Evolutionary conservation across 2,888 invertebrate species (phyloP).

Genomic region (Cotesia congregata): DNA sequence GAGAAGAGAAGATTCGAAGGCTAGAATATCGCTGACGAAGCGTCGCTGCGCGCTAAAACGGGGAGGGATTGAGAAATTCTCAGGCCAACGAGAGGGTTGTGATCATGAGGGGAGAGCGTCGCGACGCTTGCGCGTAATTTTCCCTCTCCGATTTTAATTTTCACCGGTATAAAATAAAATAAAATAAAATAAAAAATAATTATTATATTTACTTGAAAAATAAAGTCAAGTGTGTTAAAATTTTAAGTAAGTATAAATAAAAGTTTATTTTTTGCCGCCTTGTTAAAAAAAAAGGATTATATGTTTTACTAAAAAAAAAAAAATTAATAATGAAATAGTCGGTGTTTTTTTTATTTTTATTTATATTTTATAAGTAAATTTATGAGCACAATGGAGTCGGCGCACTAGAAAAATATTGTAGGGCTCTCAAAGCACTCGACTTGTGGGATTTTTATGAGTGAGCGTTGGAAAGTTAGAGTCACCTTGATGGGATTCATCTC

Average conservation of each 20-base stretch:
- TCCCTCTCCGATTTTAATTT: conserved; percentile 25
- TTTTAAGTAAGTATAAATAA: too few species aligned
- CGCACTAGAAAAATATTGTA: conserved; percentile 9
- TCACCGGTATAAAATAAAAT: background rate
- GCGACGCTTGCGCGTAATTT: conserved; percentile 34
- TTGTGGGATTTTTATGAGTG: conserved; percentile 7
- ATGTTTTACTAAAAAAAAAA: background rate
- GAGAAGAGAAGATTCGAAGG: conserved; percentile 41
- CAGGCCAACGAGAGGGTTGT: conserved; percentile 38
- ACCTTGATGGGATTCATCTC: conserved; percentile 13
- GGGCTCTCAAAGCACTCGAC: conserved; percentile 14
- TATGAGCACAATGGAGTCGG: conserved; percentile 6
- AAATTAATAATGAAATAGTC: background rate
- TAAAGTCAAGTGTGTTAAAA: background rate
- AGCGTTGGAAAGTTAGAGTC: conserved; percentile 12
- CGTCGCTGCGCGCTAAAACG: conserved; percentile 39
- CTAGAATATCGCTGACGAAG: conserved; percentile 23
- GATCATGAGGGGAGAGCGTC: conserved; percentile 26
- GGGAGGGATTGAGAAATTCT: conserved; percentile 43
- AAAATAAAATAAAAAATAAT: conserved; percentile 2
- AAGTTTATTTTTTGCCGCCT: too few species aligned
- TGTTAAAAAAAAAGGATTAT: too few species aligned
- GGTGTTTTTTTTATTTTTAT: background rate
- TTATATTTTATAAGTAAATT: conserved; percentile 13
- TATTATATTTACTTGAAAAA: background rate